phyloP scores from a whole-genome alignment of 1,140 invertebrate species.

The Popillia japonica region DNA sequence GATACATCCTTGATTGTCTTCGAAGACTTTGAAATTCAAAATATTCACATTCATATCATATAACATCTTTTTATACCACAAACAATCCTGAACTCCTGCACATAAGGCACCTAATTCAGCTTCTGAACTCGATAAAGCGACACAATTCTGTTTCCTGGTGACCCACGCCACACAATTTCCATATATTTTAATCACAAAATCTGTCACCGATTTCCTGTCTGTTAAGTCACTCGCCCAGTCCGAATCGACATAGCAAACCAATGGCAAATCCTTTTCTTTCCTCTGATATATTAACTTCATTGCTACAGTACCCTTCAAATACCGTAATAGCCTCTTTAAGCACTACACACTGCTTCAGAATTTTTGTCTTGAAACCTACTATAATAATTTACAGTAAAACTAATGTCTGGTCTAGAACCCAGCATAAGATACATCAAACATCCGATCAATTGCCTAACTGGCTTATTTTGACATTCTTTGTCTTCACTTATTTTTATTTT shows the following conservation, averaged over 20 bases:
- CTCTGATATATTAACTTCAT: constrained; percentile 43
- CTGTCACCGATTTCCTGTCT: constrained; percentile 50
- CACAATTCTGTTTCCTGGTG: constrained; percentile 45
- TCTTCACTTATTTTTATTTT: constrained; percentile 18
- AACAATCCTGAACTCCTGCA: constrained; percentile 43
- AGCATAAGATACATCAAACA: constrained; percentile 58
- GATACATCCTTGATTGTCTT: constrained; percentile 57
- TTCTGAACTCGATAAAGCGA: constrained; percentile 60
- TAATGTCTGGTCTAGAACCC: constrained; percentile 59
- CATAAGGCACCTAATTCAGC: constrained; percentile 59
- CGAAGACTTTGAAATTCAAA: constrained; percentile 43
- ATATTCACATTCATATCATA: constrained; percentile 46
- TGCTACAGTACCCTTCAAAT: constrained; percentile 58
- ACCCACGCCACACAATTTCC: constrained; percentile 47
- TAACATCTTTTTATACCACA: constrained; percentile 52
- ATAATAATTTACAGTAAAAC: constrained; percentile 56
- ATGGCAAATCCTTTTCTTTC: constrained; percentile 34
- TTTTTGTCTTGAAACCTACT: constrained; percentile 53
- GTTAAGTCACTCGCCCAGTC: constrained; percentile 53
- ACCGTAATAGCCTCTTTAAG: constrained; percentile 58
- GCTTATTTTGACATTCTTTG: constrained; percentile 24
- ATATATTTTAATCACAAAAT: constrained; percentile 53
- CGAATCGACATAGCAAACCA: constrained; percentile 53
- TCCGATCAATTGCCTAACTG: constrained; percentile 57
- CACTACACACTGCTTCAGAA: constrained; percentile 52